phyloP scores from a whole-genome alignment of 2,888 invertebrate genomes.

The Thyatira batis region DNA sequence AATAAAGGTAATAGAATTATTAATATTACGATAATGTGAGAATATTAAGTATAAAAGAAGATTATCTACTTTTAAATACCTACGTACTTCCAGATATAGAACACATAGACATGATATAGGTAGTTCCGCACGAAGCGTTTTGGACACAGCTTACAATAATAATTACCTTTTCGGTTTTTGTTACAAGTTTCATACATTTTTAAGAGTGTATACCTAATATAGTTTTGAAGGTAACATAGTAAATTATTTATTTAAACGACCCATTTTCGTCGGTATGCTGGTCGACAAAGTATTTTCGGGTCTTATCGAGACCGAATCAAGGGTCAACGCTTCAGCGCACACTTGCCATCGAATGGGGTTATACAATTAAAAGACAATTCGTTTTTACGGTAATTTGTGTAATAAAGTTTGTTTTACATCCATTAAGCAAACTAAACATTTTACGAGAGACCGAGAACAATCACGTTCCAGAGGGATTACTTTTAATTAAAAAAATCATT shows the following conservation, averaged over 20 bases:
- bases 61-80: too few relatives aligned
- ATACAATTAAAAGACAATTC: constrained; percentile 22
- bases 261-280: constrained; percentile 71
- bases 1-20: constrained; percentile 30
- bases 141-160: too few relatives aligned
- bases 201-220: constrained; percentile 68
- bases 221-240: constrained; percentile 67
- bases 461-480: not conserved
- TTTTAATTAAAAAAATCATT: not conserved
- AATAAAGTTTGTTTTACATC: not conserved
- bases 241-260: constrained; percentile 78
- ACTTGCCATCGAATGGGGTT: constrained; percentile 53
- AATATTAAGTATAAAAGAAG: constrained; percentile 3
- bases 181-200: constrained; percentile 58
- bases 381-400: not conserved
- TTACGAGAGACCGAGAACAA: not conserved
- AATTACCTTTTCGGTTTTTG: constrained; percentile 49
- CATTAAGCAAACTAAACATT: not conserved
- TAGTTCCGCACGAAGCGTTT: too few relatives aligned
- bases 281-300: constrained; percentile 76
- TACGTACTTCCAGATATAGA: too few relatives aligned
- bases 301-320: constrained; percentile 76
- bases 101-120: too few relatives aligned
- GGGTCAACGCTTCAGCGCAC: constrained; percentile 75
- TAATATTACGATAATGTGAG: constrained; percentile 19